These are phyloP conservation scores for Palythoa caribaeorum DNA, from an alignment of 92 coral and sea anemone species.

Conservation along the genomic window DNA sequence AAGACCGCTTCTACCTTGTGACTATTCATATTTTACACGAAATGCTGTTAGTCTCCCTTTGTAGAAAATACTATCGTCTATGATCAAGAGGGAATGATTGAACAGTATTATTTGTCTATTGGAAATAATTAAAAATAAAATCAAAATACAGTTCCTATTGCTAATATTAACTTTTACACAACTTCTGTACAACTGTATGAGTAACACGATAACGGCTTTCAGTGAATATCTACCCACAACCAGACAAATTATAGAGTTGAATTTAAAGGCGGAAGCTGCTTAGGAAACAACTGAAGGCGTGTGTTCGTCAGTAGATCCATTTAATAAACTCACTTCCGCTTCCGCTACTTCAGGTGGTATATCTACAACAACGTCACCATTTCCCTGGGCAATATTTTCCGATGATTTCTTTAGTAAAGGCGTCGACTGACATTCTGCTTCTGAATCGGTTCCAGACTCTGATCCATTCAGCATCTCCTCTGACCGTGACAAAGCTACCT, in stretches of 20 bases:
- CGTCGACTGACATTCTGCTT: slow-evolving; percentile 13
- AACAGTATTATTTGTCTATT: no score
- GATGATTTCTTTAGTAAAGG: slow-evolving; percentile 32
- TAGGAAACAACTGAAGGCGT: background rate
- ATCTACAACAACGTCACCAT: slow-evolving; percentile 17
- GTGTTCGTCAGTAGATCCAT: slow-evolving; percentile 19
- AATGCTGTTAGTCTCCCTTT: no score
- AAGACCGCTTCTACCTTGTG: no score
- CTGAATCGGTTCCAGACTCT: slow-evolving; percentile 40
- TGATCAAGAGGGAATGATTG: no score
- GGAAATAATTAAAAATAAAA: no score
- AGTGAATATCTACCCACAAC: background rate
- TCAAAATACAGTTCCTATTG: no score
- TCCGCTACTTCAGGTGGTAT: slow-evolving; percentile 22
- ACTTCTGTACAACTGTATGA: background rate
- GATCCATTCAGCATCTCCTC: slow-evolving; percentile 6
- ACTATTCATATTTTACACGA: no score
- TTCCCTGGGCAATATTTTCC: background rate
- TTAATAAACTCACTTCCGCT: slow-evolving; percentile 24
- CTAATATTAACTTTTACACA: no score
- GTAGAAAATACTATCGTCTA: no score
- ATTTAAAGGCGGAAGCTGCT: background rate
- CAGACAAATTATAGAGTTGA: background rate
- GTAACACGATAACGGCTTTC: background rate
- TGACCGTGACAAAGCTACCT: slow-evolving; percentile 35